Conservation (phyloP, 2,888 invertebrate genomes). For the Ethmia dodecea region DNA sequence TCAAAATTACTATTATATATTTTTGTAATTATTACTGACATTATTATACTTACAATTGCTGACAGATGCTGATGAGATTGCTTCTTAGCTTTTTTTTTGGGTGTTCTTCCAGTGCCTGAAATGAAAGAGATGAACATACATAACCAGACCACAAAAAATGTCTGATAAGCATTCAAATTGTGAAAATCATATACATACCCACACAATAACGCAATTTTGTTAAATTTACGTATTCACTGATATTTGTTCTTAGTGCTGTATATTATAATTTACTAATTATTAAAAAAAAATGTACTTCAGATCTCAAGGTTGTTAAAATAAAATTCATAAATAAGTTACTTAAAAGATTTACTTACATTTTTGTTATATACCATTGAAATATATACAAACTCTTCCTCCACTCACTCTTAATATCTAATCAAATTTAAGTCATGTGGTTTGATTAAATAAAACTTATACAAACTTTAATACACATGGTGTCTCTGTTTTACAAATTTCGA, state of each 20-base stretch:
- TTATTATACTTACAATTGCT: slow-evolving; percentile 67
- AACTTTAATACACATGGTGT: slow-evolving; percentile 56
- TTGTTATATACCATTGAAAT: slow-evolving; percentile 70
- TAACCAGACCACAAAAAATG: not conserved
- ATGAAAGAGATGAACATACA: slow-evolving; percentile 1
- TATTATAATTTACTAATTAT: not conserved
- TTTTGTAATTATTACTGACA: too few species aligned
- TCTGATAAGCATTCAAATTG: too few species aligned
- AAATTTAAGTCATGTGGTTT: slow-evolving; percentile 67
- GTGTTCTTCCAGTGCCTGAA: slow-evolving; percentile 44
- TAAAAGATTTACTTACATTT: slow-evolving; percentile 74
- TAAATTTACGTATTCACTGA: slow-evolving; percentile 6
- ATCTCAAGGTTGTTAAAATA: slow-evolving; percentile 70
- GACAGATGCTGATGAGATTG: slow-evolving; percentile 45
- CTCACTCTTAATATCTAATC: slow-evolving; percentile 67
- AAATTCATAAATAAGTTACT: slow-evolving; percentile 65
- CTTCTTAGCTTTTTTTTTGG: slow-evolving; percentile 68
- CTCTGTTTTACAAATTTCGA: slow-evolving; percentile 49
- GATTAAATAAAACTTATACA: slow-evolving; percentile 71
- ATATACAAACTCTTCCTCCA: slow-evolving; percentile 72
- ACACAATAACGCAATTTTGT: slow-evolving; percentile 1
- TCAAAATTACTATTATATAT: too few species aligned
- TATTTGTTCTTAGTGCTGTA: slow-evolving; percentile 17
- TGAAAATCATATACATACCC: slow-evolving; percentile 4
- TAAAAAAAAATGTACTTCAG: slow-evolving; percentile 41